phyloP scores from a whole-genome alignment of 2,797 vertebrate species.

The Siniperca obscura region DNA sequence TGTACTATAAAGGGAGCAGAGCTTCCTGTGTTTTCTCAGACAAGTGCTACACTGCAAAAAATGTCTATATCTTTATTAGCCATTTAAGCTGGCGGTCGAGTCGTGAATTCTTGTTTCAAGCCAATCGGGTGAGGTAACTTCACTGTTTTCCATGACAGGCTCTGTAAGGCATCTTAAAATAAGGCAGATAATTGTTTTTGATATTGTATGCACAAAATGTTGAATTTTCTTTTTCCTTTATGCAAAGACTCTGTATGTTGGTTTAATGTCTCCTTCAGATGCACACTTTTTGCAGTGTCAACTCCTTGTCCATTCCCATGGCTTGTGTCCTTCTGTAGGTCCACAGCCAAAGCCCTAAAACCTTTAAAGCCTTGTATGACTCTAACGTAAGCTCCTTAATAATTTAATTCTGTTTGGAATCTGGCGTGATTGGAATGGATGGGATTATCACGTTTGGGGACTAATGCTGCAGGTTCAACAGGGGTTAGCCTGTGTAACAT shows the following conservation, averaged over 20 bases:
- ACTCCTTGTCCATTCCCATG: slow-evolving; percentile 68
- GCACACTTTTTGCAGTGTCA: slow-evolving; percentile 53
- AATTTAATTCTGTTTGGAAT: slow-evolving; percentile 90
- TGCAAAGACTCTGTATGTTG: neutral
- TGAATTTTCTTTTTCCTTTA: neutral
- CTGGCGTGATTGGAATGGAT: slow-evolving; percentile 77
- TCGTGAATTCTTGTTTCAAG: slow-evolving; percentile 28
- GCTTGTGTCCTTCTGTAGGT: slow-evolving; percentile 42
- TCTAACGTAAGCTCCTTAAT: slow-evolving; percentile 86
- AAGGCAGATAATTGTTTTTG: neutral
- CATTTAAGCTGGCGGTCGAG: neutral
- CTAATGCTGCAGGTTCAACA: slow-evolving; percentile 68
- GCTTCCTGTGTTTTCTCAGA: slow-evolving; percentile 75
- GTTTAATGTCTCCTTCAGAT: neutral
- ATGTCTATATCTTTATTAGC: slow-evolving; percentile 16
- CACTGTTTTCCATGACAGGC: slow-evolving; percentile 26
- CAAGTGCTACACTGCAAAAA: slow-evolving; percentile 62
- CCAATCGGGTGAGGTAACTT: slow-evolving; percentile 15
- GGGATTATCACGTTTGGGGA: slow-evolving; percentile 78
- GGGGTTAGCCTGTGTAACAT: slow-evolving; percentile 64
- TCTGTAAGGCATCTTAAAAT: neutral
- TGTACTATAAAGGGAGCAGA: slow-evolving; percentile 68
- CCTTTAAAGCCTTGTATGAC: slow-evolving; percentile 78
- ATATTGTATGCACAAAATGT: slow-evolving; percentile 7
- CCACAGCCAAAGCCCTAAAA: slow-evolving; percentile 73